phyloP scores from a whole-genome alignment of 2,888 invertebrate species.

The Pantelozetes paolii region DNA sequence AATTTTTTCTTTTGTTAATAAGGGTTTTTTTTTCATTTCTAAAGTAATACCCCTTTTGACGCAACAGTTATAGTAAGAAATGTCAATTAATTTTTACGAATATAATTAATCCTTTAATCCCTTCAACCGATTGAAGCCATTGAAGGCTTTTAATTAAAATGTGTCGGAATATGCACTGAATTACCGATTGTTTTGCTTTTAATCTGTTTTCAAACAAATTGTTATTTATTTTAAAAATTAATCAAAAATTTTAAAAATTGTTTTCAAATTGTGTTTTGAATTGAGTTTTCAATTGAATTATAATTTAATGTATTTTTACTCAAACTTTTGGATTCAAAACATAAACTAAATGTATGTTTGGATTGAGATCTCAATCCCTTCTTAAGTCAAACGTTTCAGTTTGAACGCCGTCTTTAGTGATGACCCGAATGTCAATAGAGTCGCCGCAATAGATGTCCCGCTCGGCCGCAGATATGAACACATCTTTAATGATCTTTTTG shows the following conservation, averaged over 20 bases:
- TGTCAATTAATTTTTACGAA: too few relatives aligned
- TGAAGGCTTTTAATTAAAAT: too few relatives aligned
- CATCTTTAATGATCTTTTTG: slow-evolving; percentile 79
- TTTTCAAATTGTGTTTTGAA: slow-evolving; percentile 29
- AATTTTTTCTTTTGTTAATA: background rate
- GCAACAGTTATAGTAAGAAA: too few relatives aligned
- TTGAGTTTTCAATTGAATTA: background rate
- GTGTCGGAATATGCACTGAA: too few relatives aligned
- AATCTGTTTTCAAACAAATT: too few relatives aligned
- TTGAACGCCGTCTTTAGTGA: slow-evolving; percentile 77
- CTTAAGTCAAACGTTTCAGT: slow-evolving; percentile 64
- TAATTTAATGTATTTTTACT: background rate
- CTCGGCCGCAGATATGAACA: slow-evolving; percentile 95
- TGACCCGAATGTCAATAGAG: slow-evolving; percentile 74
- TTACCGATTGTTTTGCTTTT: too few relatives aligned
- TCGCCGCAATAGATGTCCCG: slow-evolving; percentile 97
- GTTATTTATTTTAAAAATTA: too few relatives aligned
- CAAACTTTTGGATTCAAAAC: slow-evolving; percentile 12
- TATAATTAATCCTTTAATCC: too few relatives aligned
- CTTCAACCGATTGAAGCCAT: too few relatives aligned
- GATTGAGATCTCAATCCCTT: slow-evolving; percentile 65
- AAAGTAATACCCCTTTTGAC: too few relatives aligned
- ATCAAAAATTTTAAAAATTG: too few relatives aligned
- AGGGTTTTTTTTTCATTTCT: background rate
- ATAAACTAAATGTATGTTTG: background rate